These are phyloP conservation scores for Dendrocincla tyrannina DNA, from an alignment of 2,797 vertebrate genomes.

Conservation along the genomic window DNA sequence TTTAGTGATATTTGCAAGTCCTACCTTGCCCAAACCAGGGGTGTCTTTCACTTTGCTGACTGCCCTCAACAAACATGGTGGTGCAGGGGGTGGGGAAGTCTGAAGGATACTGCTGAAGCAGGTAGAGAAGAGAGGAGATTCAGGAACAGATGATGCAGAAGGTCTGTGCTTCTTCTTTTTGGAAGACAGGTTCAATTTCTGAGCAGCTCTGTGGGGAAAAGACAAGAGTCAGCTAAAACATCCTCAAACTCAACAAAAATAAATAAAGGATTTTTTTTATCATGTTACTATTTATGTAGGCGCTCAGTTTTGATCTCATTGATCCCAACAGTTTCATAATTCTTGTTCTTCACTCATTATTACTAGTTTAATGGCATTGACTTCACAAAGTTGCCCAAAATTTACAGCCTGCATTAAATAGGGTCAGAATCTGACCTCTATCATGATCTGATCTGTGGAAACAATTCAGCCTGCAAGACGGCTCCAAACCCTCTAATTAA, in stretches of 20 bases:
- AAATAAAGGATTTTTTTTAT: neutral
- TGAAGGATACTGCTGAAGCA: constrained; percentile 92
- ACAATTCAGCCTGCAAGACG: neutral
- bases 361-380: neutral
- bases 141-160: constrained; percentile 78
- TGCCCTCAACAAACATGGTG: constrained; percentile 92
- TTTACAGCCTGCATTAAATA: neutral
- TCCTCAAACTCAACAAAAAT: neutral
- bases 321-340: neutral
- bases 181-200: constrained; percentile 95
- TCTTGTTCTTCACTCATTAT: neutral
- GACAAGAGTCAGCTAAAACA: neutral
- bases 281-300: neutral
- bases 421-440: neutral
- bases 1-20: neutral
- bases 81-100: constrained; percentile 89
- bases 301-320: neutral
- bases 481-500: neutral
- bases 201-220: constrained; percentile 86
- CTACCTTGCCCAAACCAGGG: constrained; percentile 96
- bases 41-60: constrained; percentile 97
- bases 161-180: constrained; percentile 92
- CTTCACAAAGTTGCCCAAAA: neutral
- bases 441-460: neutral
- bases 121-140: constrained; percentile 89